These are phyloP conservation scores for Osmerus mordax DNA, from an alignment of 2,113 vertebrate species.

Conservation along the genomic window DNA sequence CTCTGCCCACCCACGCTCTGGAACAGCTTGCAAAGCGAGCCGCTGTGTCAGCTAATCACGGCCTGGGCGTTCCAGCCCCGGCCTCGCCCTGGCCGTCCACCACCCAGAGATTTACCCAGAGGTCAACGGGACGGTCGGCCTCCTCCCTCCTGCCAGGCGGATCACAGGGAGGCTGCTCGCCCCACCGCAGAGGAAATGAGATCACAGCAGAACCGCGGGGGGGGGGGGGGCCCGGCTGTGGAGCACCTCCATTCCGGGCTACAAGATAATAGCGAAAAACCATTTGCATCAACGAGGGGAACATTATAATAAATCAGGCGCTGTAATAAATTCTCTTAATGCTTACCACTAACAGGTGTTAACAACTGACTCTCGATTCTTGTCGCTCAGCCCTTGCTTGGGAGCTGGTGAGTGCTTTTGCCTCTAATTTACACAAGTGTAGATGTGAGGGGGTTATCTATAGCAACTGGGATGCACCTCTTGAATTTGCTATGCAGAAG, in stretches of 20 bases:
- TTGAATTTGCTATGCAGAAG: too few relatives aligned
- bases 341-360: constrained; percentile 45
- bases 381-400: constrained; percentile 36
- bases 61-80: constrained; percentile 53
- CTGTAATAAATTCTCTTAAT: constrained; percentile 52
- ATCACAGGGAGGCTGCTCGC: constrained; percentile 58
- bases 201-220: constrained; percentile 56
- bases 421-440: constrained; percentile 22
- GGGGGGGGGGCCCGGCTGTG: constrained; percentile 59
- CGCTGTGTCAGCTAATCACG: constrained; percentile 72
- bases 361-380: constrained; percentile 42
- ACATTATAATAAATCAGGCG: constrained; percentile 61
- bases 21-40: constrained; percentile 74
- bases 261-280: constrained; percentile 51
- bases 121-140: constrained; percentile 61
- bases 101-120: constrained; percentile 56
- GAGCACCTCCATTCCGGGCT: constrained; percentile 61
- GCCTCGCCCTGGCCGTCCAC: neutral
- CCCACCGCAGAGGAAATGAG: constrained; percentile 60
- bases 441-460: neutral
- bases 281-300: constrained; percentile 62
- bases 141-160: constrained; percentile 57
- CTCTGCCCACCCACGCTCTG: constrained; percentile 51
- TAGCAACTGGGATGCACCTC: neutral
- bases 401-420: constrained; percentile 17